These are phyloP conservation scores for Sternotherus odoratus DNA, from an alignment of 2,797 vertebrate genomes.

Conservation along the genomic window DNA sequence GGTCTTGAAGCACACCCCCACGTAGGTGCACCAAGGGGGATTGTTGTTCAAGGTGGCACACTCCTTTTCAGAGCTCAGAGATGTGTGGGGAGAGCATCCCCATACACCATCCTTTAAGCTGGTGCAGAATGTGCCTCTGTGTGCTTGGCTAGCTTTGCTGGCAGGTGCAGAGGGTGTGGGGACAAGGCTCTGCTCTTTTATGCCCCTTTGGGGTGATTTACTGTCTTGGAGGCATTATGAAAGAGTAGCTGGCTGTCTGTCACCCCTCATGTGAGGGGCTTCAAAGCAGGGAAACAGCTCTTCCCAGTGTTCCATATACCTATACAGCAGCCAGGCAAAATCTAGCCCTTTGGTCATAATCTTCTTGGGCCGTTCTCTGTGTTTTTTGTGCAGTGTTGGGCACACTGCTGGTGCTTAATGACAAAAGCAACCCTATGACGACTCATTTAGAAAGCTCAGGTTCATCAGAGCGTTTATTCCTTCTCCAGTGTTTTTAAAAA, in stretches of 20 bases:
- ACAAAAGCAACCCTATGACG: neutral
- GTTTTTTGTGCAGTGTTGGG: neutral
- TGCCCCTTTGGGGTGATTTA: accelerated
- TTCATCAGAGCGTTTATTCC: accelerated
- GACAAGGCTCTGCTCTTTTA: neutral
- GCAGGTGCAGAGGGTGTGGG: neutral
- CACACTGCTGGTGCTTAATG: neutral
- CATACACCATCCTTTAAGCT: neutral
- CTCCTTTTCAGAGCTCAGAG: neutral
- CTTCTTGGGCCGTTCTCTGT: neutral
- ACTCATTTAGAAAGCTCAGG: neutral
- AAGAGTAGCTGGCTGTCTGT: neutral
- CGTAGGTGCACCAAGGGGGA: neutral
- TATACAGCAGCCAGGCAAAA: neutral
- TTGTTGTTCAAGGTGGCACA: neutral
- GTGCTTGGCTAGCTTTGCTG: neutral
- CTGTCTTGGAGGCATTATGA: neutral
- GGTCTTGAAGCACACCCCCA: neutral
- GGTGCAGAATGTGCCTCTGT: neutral
- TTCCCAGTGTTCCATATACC: neutral
- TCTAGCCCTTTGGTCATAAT: neutral
- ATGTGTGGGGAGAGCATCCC: neutral
- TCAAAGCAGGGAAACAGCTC: neutral
- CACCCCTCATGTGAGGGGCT: neutral
- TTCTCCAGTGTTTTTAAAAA: neutral